Conservation (phyloP, 2,797 vertebrate genomes). For the Numenius phaeopus region DNA sequence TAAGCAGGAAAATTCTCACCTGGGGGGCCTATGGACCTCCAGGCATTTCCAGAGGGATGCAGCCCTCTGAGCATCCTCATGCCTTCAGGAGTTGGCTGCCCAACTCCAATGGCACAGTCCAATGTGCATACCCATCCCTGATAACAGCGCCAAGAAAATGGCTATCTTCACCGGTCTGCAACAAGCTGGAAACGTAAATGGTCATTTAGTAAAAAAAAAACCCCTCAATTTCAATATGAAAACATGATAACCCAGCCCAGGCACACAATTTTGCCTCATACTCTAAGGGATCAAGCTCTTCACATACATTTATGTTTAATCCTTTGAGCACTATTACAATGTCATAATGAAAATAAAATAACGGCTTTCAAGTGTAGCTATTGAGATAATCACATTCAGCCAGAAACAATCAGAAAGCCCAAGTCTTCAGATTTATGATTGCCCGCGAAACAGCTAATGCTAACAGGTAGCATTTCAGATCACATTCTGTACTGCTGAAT, state of each 20-base stretch:
- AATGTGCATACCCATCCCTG: rapidly evolving
- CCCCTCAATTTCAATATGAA: not conserved
- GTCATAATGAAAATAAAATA: constrained; percentile 9
- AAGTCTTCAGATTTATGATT: not conserved
- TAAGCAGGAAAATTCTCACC: not conserved
- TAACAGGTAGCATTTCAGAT: not conserved
- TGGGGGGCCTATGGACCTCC: not conserved
- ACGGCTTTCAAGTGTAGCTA: not conserved
- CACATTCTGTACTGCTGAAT: not conserved
- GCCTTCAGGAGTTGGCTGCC: not conserved
- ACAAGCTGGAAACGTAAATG: not conserved
- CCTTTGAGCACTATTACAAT: not conserved
- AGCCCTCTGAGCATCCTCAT: not conserved
- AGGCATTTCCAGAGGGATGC: not conserved
- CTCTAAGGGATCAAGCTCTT: not conserved
- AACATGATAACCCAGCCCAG: not conserved
- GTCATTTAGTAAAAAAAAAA: not conserved
- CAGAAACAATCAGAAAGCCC: not conserved
- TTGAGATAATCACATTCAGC: constrained; percentile 2
- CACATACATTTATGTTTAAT: not conserved
- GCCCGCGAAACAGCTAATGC: not conserved
- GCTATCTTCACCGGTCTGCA: rapidly evolving
- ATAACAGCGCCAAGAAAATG: rapidly evolving
- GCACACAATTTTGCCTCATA: not conserved
- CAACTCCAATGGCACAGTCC: not conserved